Evolutionary conservation across 2,113 vertebrate genomes (phyloP).

Genomic region (Sitta europaea): DNA sequence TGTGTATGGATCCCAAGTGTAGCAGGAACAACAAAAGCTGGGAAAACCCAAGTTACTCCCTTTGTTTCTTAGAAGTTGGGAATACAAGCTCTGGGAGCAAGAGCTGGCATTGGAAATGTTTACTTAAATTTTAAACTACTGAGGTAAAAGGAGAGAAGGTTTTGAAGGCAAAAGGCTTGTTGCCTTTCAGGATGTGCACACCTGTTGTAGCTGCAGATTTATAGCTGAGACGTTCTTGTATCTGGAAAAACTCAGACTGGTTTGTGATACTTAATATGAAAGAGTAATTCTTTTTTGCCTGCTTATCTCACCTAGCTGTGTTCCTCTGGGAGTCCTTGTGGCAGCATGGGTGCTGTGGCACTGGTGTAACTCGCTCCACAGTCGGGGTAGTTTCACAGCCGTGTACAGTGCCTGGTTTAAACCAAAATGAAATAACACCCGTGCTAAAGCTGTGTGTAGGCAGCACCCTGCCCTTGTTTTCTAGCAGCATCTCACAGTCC

Average conservation of each 20-base stretch:
- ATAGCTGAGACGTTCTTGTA: background rate
- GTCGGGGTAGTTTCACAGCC: background rate
- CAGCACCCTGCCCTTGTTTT: background rate
- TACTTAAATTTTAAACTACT: background rate
- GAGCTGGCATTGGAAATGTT: background rate
- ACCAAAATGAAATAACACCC: background rate
- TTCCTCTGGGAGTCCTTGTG: background rate
- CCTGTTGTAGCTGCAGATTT: background rate
- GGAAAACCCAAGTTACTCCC: background rate
- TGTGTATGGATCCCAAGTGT: background rate
- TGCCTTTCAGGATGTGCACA: background rate
- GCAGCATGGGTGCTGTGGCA: rapidly evolving
- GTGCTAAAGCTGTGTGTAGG: background rate
- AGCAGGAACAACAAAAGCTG: background rate
- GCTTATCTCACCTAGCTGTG: rapidly evolving
- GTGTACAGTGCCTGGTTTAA: background rate
- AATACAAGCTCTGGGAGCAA: background rate
- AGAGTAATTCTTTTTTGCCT: background rate
- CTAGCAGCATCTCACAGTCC: background rate
- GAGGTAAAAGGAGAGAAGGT: background rate
- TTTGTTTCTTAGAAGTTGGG: background rate
- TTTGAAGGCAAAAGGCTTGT: background rate
- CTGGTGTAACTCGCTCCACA: background rate
- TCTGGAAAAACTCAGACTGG: background rate
- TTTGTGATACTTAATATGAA: background rate